phyloP scores from a whole-genome alignment of 37 sponge, comb jelly and placozoan species.

The Theonella swinhoei region DNA sequence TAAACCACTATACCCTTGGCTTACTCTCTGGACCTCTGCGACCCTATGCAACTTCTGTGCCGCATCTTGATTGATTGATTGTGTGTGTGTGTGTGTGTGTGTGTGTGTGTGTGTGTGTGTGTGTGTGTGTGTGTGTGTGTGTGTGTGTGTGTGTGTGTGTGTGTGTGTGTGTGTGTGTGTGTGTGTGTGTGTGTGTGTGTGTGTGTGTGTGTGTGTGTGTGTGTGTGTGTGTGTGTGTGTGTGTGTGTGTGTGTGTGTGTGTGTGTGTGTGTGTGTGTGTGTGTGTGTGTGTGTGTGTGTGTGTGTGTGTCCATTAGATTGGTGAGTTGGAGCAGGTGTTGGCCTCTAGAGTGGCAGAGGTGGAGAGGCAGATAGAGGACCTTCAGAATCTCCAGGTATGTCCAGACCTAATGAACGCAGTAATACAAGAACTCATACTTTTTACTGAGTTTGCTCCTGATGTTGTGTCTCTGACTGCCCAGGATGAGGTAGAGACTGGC shows the following conservation, averaged over 20 bases:
- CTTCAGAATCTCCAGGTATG: conserved; percentile 70
- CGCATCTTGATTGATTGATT: no score
- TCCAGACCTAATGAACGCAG: no score
- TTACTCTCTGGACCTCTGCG: neutral
- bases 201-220: no score
- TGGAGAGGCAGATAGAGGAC: conserved; percentile 64
- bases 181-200: no score
- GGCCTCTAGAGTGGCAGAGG: conserved; percentile 15
- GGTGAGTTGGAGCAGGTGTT: conserved; percentile 57
- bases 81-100: no score
- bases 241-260: conserved; percentile 5
- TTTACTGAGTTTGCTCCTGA: neutral
- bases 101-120: conserved; percentile 32
- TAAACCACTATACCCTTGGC: neutral
- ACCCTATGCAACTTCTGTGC: neutral
- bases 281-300: conserved; percentile 21
- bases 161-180: no score
- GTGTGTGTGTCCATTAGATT: conserved; percentile 24
- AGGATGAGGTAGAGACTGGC: conserved; percentile 84
- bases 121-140: conserved; percentile 17
- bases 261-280: conserved; percentile 35
- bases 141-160: neutral
- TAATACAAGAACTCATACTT: neutral
- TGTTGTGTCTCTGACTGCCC: neutral
- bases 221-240: no score